phyloP scores from a whole-genome alignment of 1,140 invertebrate genomes.

The Phenacoccus solenopsis region DNA sequence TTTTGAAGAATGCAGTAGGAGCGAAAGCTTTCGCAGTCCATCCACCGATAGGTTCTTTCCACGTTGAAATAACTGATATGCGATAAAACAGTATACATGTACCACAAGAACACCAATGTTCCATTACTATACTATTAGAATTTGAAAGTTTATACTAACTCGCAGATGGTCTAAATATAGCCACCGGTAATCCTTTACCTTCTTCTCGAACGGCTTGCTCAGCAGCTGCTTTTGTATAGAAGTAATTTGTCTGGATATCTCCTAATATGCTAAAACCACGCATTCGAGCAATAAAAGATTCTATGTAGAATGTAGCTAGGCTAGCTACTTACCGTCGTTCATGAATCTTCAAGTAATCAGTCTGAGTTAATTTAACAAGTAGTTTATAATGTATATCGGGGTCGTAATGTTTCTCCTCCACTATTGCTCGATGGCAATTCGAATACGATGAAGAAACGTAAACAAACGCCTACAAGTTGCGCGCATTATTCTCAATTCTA shows the following conservation, averaged over 20 bases:
- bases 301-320: no score
- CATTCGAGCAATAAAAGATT: no score
- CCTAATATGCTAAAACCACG: conserved; percentile 13
- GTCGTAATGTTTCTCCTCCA: conserved; percentile 64
- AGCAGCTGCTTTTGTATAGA: conserved; percentile 77
- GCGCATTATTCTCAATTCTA: no score
- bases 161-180: conserved; percentile 89
- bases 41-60: conserved; percentile 52
- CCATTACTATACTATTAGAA: no score
- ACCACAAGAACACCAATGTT: no score
- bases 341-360: not conserved
- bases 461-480: conserved; percentile 50
- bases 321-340: not conserved
- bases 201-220: conserved; percentile 68
- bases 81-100: no score
- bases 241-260: conserved; percentile 72
- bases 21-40: conserved; percentile 82
- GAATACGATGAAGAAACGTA: conserved; percentile 74
- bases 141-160: no score
- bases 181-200: conserved; percentile 64
- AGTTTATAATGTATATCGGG: conserved; percentile 36
- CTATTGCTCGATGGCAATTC: conserved; percentile 49
- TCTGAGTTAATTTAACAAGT: conserved; percentile 40
- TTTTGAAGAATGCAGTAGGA: conserved; percentile 48
- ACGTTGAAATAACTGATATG: conserved; percentile 66